A percentile compares a stretch with the other conserved stretches of the same genome.
Conservation (phyloP, 2,113 vertebrate species). For the Scytalopus superciliaris region DNA sequence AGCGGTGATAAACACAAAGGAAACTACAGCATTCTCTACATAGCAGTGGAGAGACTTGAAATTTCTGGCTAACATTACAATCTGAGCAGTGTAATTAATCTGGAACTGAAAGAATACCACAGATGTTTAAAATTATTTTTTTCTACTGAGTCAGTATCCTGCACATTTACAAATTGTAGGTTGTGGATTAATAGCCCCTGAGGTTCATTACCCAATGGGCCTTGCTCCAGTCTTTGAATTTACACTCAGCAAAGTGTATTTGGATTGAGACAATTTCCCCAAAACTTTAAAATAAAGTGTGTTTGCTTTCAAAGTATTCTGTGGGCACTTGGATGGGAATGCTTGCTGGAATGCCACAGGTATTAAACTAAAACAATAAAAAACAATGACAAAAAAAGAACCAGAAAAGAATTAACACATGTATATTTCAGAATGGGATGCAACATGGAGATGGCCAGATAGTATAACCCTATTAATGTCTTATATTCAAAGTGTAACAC, state of each 20-base stretch:
- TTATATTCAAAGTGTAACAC: background rate
- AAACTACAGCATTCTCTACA: conserved; percentile 57
- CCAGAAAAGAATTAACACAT: background rate
- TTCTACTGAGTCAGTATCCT: conserved; percentile 74
- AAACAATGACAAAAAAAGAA: background rate
- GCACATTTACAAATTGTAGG: conserved; percentile 76
- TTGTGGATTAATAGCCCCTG: conserved; percentile 71
- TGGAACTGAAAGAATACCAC: conserved; percentile 79
- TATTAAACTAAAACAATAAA: background rate
- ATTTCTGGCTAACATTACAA: conserved; percentile 72
- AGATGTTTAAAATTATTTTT: conserved; percentile 83
- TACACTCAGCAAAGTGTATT: conserved; percentile 54
- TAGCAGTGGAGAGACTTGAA: conserved; percentile 68
- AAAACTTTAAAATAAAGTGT: conserved; percentile 35
- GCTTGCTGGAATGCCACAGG: background rate
- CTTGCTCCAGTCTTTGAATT: conserved; percentile 62
- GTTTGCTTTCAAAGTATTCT: conserved; percentile 17
- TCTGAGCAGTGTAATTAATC: conserved; percentile 76
- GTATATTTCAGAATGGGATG: background rate
- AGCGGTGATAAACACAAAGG: conserved; percentile 66
- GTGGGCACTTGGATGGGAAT: background rate
- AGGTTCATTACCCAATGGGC: conserved; percentile 53
- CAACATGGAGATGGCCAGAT: background rate
- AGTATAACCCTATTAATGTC: background rate
- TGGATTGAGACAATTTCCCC: conserved; percentile 52